These are phyloP conservation scores for Cylloceria caligata DNA, from an alignment of 2,888 invertebrate species.

Conservation along the genomic window DNA sequence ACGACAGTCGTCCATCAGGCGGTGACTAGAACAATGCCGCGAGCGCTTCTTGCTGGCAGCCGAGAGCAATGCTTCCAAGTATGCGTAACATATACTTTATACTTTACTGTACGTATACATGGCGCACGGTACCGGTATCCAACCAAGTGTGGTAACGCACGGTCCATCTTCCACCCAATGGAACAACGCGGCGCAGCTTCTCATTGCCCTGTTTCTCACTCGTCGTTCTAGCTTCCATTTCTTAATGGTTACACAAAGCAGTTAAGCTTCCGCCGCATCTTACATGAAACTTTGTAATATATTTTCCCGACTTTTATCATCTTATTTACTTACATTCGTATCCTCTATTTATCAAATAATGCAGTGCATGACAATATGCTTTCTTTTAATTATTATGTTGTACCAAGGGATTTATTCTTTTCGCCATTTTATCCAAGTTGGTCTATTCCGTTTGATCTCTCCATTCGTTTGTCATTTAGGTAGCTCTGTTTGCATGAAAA, in stretches of 20 bases:
- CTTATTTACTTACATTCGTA: not conserved
- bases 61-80: constrained; percentile 32
- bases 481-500: too few relatives aligned
- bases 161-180: constrained; percentile 52
- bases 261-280: constrained; percentile 46
- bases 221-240: constrained; percentile 76
- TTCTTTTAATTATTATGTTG: not conserved
- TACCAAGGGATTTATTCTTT: not conserved
- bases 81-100: constrained; percentile 8
- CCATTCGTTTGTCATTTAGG: too few relatives aligned
- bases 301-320: constrained; percentile 2
- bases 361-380: not conserved
- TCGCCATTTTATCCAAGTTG: not conserved
- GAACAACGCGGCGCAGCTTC: constrained; percentile 58
- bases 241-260: constrained; percentile 69
- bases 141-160: constrained; percentile 43
- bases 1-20: constrained; percentile 78
- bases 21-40: constrained; percentile 77
- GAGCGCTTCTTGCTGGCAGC: constrained; percentile 55
- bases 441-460: too few relatives aligned
- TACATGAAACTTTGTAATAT: constrained; percentile 11
- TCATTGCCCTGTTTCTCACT: constrained; percentile 57
- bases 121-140: not conserved
- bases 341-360: not conserved
- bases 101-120: constrained; percentile 31